Conservation (phyloP, 2,113 vertebrate genomes). For the Mugil cephalus region DNA sequence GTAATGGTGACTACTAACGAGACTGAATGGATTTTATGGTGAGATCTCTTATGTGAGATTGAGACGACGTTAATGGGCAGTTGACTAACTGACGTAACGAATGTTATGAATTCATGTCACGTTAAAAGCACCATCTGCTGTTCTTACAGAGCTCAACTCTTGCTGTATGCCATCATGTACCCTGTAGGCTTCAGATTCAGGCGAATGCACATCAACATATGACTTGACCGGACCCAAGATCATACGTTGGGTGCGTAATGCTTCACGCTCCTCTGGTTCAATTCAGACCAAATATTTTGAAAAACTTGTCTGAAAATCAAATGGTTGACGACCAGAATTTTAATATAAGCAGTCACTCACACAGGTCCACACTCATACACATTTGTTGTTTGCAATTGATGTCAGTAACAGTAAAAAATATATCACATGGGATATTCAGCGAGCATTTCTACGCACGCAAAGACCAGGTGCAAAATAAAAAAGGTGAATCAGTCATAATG, state of each 20-base stretch:
- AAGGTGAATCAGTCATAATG: constrained; percentile 23
- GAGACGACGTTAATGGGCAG: constrained; percentile 45
- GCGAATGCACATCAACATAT: constrained; percentile 16
- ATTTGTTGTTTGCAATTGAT: constrained; percentile 28
- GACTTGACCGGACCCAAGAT: constrained; percentile 13
- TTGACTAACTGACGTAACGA: constrained; percentile 28
- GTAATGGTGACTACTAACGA: constrained; percentile 55
- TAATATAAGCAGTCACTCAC: constrained; percentile 23
- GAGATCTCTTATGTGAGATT: constrained; percentile 32
- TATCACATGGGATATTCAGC: constrained; percentile 15
- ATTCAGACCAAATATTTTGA: constrained; percentile 25
- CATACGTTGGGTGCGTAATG: constrained; percentile 31
- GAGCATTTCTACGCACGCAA: constrained; percentile 40
- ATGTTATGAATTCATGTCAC: constrained; percentile 50
- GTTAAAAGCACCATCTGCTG: constrained; percentile 28
- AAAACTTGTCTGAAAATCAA: constrained; percentile 10
- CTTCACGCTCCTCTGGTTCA: constrained; percentile 12
- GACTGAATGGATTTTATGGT: constrained; percentile 43
- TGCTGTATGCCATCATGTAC: background rate
- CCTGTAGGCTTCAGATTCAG: constrained; percentile 26
- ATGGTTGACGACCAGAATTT: constrained; percentile 15
- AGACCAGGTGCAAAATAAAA: constrained; percentile 45
- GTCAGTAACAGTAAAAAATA: constrained; percentile 10
- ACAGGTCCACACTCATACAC: constrained; percentile 40
- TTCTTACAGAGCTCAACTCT: constrained; percentile 21